Base-by-base conservation (phyloP, 2,797 vertebrate genomes). In the Varecia variegata region DNA sequence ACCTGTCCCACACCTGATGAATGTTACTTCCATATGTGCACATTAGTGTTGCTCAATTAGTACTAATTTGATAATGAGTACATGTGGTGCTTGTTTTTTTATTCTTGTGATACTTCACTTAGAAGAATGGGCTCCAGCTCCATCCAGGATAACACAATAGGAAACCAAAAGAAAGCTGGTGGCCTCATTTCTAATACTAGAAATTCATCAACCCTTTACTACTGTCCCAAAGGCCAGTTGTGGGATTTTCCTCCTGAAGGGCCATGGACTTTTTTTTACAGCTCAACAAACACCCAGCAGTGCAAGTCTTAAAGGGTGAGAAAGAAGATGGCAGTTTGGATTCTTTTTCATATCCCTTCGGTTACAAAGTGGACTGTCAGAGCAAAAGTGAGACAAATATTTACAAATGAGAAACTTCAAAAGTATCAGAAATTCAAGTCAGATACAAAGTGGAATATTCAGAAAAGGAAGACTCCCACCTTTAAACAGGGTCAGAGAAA, bases 321-420 rank as follows among this genome's bases (percentile, higher is more conserved):
- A 82, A 43, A 77, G 13, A 90, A 82, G 18, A 27, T 4, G 71
- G 12, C 5, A n/a, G 8, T 65, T 85, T 52, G 20, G 6, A 73
- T 43, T 10, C 12, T 14, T 82, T 76, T 89, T 43, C 30, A 47
- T 45, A 77, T 7, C 13, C 8, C 12, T 52, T 67, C 12, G 32
- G 47, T 91, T 77, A 71, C 23, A 54, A 74, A 91, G 21, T 65
- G 15, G 25, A 73, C 11, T 27, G 7, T 67, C 38, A 62, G n/a
- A 73, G 17, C n/a, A 60, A 81, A 92, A 20, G 17, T 54, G 56
- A 95, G 25, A 82, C 47, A 71, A 60, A 93, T 74, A 60, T 58
- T 77, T 47, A 91, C 82, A 47, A 30, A 62, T 65, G 21, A 67
- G 65, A 94, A 90, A 67, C 27, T 71, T 81, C 71, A 76, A 80